Conservation (phyloP, 2,113 vertebrate genomes). For the Azemiops feae region DNA sequence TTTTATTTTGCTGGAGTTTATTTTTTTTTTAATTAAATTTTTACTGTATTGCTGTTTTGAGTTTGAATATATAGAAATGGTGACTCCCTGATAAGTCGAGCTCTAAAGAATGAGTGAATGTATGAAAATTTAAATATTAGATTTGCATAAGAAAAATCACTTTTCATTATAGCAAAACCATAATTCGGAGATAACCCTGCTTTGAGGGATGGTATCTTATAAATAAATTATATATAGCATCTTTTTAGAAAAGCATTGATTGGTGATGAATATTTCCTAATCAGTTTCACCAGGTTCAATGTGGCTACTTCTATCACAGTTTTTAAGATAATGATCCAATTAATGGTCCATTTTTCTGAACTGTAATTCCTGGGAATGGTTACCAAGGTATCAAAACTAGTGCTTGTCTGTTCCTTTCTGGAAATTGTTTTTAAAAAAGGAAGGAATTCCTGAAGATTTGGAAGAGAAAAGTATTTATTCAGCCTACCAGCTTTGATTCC, state of each 20-base stretch:
- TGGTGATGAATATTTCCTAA: neutral
- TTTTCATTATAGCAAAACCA: neutral
- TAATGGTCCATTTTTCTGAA: neutral
- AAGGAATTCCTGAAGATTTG: neutral
- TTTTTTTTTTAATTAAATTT: neutral
- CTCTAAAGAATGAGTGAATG: neutral
- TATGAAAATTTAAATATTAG: neutral
- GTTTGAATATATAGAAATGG: neutral
- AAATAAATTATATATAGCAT: neutral
- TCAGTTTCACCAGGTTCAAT: neutral
- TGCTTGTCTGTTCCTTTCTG: neutral
- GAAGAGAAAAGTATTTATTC: neutral
- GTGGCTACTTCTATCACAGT: neutral
- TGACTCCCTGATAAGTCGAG: neutral
- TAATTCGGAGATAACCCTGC: neutral
- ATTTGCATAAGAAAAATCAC: neutral
- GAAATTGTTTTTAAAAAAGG: too few species aligned
- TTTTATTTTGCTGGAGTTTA: neutral
- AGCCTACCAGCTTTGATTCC: neutral
- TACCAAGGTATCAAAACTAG: neutral
- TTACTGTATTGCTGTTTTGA: neutral
- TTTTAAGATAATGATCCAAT: neutral
- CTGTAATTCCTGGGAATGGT: neutral
- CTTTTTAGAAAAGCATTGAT: neutral
- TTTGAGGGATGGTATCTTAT: neutral